phyloP scores from a whole-genome alignment of 2,797 vertebrate genomes.

The Babyrousa celebensis region DNA sequence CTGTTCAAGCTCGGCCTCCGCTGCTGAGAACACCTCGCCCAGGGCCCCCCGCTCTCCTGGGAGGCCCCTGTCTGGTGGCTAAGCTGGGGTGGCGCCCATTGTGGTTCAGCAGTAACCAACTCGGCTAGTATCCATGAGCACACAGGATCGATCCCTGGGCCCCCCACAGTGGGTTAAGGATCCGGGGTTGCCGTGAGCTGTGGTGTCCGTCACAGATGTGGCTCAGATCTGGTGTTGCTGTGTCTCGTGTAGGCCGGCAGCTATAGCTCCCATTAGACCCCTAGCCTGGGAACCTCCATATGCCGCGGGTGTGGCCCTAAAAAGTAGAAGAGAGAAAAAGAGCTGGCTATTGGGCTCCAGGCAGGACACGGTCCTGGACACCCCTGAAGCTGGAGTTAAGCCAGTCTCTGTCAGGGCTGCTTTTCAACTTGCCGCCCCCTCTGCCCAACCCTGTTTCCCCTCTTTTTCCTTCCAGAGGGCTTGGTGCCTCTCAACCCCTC shows the following conservation, averaged over 20 bases:
- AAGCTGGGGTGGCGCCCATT: background rate
- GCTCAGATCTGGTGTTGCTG: no score
- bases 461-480: background rate
- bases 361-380: background rate
- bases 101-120: no score
- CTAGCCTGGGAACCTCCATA: no score
- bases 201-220: no score
- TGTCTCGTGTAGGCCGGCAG: no score
- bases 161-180: no score
- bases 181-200: no score
- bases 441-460: background rate
- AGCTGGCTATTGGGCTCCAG: background rate
- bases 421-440: background rate
- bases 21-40: background rate
- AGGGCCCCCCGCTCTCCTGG: conserved; percentile 4
- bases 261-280: no score
- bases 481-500: background rate
- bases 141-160: no score
- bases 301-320: no score
- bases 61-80: background rate
- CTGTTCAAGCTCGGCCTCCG: background rate
- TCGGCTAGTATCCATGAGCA: no score
- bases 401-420: background rate
- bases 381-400: background rate
- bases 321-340: background rate